Evolutionary conservation across 1,140 invertebrate species (phyloP), one percentile per base, ranked within the genome.

Genomic region (Cherax destructor): DNA sequence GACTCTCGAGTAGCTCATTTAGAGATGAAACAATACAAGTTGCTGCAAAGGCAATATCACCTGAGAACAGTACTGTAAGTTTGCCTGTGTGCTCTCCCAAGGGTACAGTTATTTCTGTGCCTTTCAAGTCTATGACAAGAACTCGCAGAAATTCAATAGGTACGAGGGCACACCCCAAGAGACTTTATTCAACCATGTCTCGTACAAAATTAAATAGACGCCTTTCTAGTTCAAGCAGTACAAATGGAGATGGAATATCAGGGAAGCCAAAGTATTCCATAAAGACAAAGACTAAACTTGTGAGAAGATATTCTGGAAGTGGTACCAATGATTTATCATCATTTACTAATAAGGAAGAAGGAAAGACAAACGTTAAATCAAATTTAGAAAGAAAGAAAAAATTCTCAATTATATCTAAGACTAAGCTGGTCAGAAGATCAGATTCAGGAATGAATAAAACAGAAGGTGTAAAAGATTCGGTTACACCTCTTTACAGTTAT

Each of bases 281-380:
- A n/a, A 91, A 91, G 41, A 91, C 88, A 24, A 86, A 91, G 49
- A 91, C 74, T 4, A 91, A 91, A 52, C 83, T 91, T 52, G 56
- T 91, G 3, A 74, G 83, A 50, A 91, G 83, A 52, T 18, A 49
- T 21, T 86, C 56, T 16, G 16, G 24, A 11, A 74, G 61, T 56
- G 65, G 77, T 41, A 52, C 59, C 9, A 65, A n/a, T 24, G 9
- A 47, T 65, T 49, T 21, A 10, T 85, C 78, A 30, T 41, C 69
- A 6, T 13, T 18, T 18, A 56, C 10, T 41, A 83, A 89, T 80
- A 30, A 13, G 7, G 47, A 65, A 81, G 86, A 78, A 52, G 10
- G 24, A 13, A 90, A 77, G 49, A 30, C 76, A 11, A 52, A 50
- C 24, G 52, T 21, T 50, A 86, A 69, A 24, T 24, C 76, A 78